Conservation (phyloP, 2,797 vertebrate genomes). For the Anguilla obscura region DNA sequence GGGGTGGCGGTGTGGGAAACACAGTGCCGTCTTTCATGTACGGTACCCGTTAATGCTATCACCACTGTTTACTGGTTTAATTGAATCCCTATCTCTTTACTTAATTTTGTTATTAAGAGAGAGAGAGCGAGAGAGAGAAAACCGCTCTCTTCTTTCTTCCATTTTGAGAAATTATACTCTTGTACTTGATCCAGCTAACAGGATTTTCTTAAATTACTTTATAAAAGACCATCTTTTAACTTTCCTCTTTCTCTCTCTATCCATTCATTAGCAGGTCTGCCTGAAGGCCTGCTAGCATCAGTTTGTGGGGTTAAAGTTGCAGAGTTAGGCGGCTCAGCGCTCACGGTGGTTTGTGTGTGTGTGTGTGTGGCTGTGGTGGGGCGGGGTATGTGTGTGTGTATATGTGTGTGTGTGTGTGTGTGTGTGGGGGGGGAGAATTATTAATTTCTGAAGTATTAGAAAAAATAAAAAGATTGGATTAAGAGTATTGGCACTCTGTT, state of each 20-base stretch:
- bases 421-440: conserved; percentile 86
- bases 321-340: conserved; percentile 98
- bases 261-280: conserved; percentile 99
- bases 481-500: conserved; percentile 99
- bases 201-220: conserved; percentile 99
- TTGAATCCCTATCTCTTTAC: conserved; percentile 72
- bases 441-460: conserved; percentile 99
- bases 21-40: conserved; percentile 15
- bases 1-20: conserved; percentile 12
- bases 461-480: conserved; percentile 99
- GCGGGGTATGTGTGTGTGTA: conserved; percentile 40
- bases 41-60: conserved; percentile 50
- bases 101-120: conserved; percentile 74
- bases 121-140: conserved; percentile 58
- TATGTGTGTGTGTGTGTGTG: conserved; percentile 2
- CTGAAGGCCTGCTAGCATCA: conserved; percentile 96
- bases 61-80: conserved; percentile 73
- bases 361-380: conserved; percentile 58
- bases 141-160: conserved; percentile 66
- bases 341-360: conserved; percentile 88
- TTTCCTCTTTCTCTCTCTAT: conserved; percentile 99
- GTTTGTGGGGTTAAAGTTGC: conserved; percentile 99
- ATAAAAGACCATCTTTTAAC: conserved; percentile 99
- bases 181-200: conserved; percentile 99
- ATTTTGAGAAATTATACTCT: conserved; percentile 98